A percentile compares a stretch with the other conserved stretches of the same genome.
Evolutionary conservation across 2,888 invertebrate genomes (phyloP).

Genomic region (Axea sp.): DNA sequence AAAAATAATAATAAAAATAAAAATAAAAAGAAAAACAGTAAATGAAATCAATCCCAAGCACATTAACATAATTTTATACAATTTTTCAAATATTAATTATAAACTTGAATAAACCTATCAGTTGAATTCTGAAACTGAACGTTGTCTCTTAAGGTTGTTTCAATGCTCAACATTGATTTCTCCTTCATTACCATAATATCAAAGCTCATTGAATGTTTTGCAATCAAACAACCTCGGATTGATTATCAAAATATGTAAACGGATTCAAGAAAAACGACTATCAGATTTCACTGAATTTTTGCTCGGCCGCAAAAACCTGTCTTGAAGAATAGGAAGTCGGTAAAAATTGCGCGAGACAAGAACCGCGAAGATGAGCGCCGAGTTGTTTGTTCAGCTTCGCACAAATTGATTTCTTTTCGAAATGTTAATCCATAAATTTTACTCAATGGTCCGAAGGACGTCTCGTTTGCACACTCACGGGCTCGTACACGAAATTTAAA

Average conservation of each 20-base stretch:
- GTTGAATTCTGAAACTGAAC: no score
- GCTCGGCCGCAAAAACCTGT: constrained; percentile 10
- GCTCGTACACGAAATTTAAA: constrained; percentile 54
- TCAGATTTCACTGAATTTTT: constrained; percentile 1
- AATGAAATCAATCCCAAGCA: no score
- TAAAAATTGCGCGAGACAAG: constrained; percentile 2
- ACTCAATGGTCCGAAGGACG: constrained; percentile 31
- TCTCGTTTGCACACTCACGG: constrained; percentile 34
- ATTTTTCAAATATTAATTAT: no score
- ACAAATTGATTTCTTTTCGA: constrained; percentile 47
- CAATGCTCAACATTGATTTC: constrained; percentile 8
- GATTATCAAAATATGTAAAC: constrained; percentile 40
- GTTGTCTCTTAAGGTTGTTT: no score
- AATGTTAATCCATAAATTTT: constrained; percentile 57
- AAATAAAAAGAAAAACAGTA: no score
- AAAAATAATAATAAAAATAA: no score
- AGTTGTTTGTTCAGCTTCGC: constrained; percentile 27
- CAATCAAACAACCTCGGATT: constrained; percentile 23
- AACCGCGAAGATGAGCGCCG: constrained; percentile 3
- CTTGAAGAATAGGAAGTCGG: constrained; percentile 12
- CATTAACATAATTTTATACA: no score
- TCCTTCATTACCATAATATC: constrained; percentile 24
- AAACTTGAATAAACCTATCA: no score
- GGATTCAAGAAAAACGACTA: constrained; percentile 8
- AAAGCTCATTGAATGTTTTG: constrained; percentile 15